A percentile compares a stretch with the other conserved stretches of the same genome.
Evolutionary conservation across 2,113 vertebrate genomes (phyloP).

Genomic region (Emydocephalus ijimae): DNA sequence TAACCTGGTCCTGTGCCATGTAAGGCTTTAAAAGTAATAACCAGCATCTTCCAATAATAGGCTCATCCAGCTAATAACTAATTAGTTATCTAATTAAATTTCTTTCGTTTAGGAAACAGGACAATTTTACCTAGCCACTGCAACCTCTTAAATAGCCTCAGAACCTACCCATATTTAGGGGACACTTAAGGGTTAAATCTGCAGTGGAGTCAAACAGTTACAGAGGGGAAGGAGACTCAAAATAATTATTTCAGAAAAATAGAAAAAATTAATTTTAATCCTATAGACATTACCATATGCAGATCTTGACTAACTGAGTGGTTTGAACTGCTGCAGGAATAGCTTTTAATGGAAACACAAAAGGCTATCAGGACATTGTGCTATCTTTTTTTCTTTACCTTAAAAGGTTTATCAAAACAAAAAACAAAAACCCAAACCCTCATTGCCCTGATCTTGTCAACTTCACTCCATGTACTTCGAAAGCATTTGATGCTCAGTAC

Average conservation of each 20-base stretch:
- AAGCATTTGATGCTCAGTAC: constrained; percentile 16
- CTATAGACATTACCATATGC: background rate
- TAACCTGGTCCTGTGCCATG: background rate
- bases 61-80: background rate
- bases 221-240: background rate
- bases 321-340: constrained; percentile 13
- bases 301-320: background rate
- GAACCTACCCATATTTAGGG: background rate
- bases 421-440: background rate
- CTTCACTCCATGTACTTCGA: constrained; percentile 12
- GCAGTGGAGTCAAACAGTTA: background rate
- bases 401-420: background rate
- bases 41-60: background rate
- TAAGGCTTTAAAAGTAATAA: background rate
- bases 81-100: background rate
- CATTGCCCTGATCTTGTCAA: background rate
- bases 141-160: background rate
- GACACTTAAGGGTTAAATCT: background rate
- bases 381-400: constrained; percentile 32
- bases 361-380: background rate
- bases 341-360: background rate
- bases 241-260: background rate
- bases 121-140: background rate
- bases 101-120: background rate
- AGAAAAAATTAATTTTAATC: background rate